A percentile compares a stretch with the other conserved stretches of the same genome.
phyloP scores from a whole-genome alignment of 1,140 invertebrate genomes.

The Psilanteris sp. region DNA sequence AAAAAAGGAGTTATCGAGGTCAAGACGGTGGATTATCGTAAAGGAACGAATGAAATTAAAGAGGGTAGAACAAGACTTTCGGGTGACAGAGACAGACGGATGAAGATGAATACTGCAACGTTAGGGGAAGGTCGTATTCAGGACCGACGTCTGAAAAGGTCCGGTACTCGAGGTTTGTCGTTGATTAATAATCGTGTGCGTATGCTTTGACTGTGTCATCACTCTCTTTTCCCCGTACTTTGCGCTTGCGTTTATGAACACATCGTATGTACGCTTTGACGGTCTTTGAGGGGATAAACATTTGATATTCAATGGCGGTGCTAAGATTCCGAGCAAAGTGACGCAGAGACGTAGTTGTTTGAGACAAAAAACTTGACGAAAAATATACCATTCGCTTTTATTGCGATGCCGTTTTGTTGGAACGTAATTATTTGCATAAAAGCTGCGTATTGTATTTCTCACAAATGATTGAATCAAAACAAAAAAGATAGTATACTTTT shows the following conservation, averaged over 20 bases:
- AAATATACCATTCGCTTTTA: neutral
- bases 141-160: constrained; percentile 18
- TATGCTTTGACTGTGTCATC: constrained; percentile 14
- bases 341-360: neutral
- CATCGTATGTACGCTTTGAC: constrained; percentile 17
- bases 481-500: too few relatives aligned
- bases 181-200: constrained; percentile 29
- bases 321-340: constrained; percentile 26
- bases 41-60: constrained; percentile 7
- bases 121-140: constrained; percentile 18
- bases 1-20: neutral
- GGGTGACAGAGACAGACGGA: constrained; percentile 1
- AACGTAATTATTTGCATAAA: too few relatives aligned
- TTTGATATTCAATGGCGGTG: constrained; percentile 30
- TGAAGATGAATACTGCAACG: constrained; percentile 12
- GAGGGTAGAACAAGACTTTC: neutral
- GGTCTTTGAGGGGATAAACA: constrained; percentile 5
- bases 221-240: constrained; percentile 7
- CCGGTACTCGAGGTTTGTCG: constrained; percentile 3
- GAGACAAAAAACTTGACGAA: neutral
- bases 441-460: too few relatives aligned
- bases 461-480: too few relatives aligned
- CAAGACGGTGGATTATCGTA: constrained; percentile 6
- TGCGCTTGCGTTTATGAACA: constrained; percentile 25
- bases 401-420: too few relatives aligned